Evolutionary conservation across 2,888 invertebrate genomes (phyloP).

Genomic region (Limnephilus rhombicus): DNA sequence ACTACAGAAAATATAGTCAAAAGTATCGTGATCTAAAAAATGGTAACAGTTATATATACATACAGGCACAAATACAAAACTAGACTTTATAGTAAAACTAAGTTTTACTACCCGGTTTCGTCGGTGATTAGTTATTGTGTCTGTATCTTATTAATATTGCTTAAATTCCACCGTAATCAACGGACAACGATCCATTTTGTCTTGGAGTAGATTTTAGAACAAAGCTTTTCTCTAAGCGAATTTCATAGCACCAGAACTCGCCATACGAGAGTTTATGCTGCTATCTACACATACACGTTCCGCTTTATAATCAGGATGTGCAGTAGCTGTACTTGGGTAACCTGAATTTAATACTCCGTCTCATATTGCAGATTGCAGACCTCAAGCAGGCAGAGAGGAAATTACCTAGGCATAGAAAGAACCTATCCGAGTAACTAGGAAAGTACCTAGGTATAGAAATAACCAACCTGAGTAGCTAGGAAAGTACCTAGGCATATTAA

Average conservation of each 20-base stretch:
- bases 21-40: too few species aligned
- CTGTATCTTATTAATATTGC: too few species aligned
- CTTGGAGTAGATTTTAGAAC: background rate
- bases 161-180: background rate
- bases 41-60: too few species aligned
- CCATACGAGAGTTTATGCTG: background rate
- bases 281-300: background rate
- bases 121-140: too few species aligned
- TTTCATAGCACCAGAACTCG: background rate
- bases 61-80: too few species aligned
- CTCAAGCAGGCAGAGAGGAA: background rate
- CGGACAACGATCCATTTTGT: background rate
- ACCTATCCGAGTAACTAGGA: background rate
- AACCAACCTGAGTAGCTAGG: background rate
- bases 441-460: background rate
- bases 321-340: background rate
- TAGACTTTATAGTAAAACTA: too few species aligned
- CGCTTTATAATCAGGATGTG: background rate
- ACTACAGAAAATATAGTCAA: too few species aligned
- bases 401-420: background rate
- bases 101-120: too few species aligned
- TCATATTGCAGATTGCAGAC: constrained; percentile 19
- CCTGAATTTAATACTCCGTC: background rate
- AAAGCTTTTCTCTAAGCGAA: background rate
- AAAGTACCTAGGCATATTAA: background rate